Evolutionary conservation across 2,113 vertebrate species (phyloP), one percentile per base, ranked within the genome.

Genomic region (Peromyscus polionotus): DNA sequence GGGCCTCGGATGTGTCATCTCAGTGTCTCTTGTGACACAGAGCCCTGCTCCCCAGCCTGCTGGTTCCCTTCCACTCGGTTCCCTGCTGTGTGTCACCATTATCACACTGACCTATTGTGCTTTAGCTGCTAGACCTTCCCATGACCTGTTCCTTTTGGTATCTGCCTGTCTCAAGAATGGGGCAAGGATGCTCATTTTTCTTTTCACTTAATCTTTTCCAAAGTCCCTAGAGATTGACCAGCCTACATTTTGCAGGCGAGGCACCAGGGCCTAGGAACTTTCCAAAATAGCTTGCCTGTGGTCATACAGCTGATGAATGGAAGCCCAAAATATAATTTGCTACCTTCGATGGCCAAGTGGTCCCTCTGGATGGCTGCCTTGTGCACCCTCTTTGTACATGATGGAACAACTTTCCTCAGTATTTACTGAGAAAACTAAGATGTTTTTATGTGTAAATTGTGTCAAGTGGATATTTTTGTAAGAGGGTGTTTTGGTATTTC

Each of bases 351-450:
- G 3, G 42, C 7, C 28, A 13, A 2, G 20, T 17, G 6, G 57
- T 59, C 14, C 17, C 20, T 70, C 5, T 39, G 39, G 22, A 33
- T 33, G 26, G 68, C 36, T 31, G 20, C 14, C 45, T 31, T 0
- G 7, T 3, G 0, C 9, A 22, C 22, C 81, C 31, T 45, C 22
- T 5, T 5, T 7, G 17, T 5, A 33, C 45, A 3, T 0, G 0
- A 7, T 2, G 31, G 20, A 33, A 54, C 61, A 20, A 12, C 26
- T 10, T 42, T 61, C 51, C 77, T 65, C 9, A 9, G 36, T 2
- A 28, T 33, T 72, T 31, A 45, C 84, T 24, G 45, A 45, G 39
- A 42, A 70, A 72, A 28, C 19, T 57, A 63, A 84, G 5, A n/a
- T 26, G 7, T 57, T 81, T 76, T 65, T 45, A 0, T 45, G 24